Evolutionary conservation across 2,888 invertebrate genomes (phyloP).

Genomic region (Neoscelio sp.): DNA sequence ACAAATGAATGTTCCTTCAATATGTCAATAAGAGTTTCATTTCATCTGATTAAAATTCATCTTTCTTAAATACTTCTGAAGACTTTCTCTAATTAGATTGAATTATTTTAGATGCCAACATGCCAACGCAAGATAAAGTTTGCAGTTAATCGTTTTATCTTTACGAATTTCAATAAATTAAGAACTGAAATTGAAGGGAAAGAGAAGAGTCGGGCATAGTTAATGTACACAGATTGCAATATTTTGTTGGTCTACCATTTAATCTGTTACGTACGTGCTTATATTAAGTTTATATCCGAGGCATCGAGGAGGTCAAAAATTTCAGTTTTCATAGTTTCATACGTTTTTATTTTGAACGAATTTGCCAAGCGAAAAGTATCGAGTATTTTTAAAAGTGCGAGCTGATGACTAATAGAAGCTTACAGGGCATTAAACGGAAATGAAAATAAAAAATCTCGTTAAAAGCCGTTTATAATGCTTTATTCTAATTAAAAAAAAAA

Average conservation of each 20-base stretch:
- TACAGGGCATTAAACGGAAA: too few species aligned
- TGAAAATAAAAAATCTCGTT: too few species aligned
- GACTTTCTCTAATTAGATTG: conserved; percentile 55
- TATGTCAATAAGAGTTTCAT: conserved; percentile 35
- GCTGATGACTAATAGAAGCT: too few species aligned
- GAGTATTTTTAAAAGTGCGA: conserved; percentile 18
- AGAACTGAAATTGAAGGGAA: conserved; percentile 39
- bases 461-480: too few species aligned
- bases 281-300: conserved; percentile 43
- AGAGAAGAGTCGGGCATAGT: conserved; percentile 11
- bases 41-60: conserved; percentile 57
- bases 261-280: conserved; percentile 42
- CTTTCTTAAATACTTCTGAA: conserved; percentile 46
- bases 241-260: conserved; percentile 44
- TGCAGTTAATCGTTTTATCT: conserved; percentile 59
- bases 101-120: conserved; percentile 51
- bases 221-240: conserved; percentile 52
- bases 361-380: conserved; percentile 31
- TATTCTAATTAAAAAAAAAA: too few species aligned
- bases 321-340: conserved; percentile 35
- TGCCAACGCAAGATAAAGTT: conserved; percentile 53
- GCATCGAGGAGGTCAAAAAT: conserved; percentile 20
- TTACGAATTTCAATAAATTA: conserved; percentile 60
- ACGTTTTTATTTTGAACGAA: conserved; percentile 42
- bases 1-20: conserved; percentile 31